These are phyloP conservation scores for Ispidina picta DNA, from an alignment of 2,797 vertebrate genomes.

Conservation along the genomic window DNA sequence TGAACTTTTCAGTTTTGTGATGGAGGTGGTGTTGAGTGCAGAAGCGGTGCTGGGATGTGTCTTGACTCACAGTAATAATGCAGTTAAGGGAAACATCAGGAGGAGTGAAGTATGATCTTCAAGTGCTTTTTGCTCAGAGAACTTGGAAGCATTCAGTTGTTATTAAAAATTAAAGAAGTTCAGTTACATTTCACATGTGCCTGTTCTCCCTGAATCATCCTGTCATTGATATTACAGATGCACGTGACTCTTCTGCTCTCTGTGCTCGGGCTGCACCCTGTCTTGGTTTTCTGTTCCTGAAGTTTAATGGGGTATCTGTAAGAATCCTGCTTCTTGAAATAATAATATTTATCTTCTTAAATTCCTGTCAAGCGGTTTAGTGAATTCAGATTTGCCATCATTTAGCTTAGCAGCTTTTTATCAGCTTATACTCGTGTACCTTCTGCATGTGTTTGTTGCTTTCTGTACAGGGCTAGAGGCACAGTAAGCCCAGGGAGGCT, in stretches of 20 bases:
- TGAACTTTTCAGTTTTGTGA: not conserved
- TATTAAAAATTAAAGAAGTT: not conserved
- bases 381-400: not conserved
- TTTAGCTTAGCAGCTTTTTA: not conserved
- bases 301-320: not conserved
- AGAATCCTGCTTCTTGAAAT: not conserved
- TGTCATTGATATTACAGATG: not conserved
- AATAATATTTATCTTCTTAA: not conserved
- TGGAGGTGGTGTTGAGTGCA: not conserved
- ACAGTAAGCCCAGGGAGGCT: not conserved
- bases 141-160: not conserved
- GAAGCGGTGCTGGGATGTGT: not conserved
- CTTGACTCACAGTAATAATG: not conserved
- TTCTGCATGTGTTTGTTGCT: not conserved
- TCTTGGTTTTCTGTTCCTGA: accelerated
- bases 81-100: not conserved
- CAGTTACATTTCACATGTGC: not conserved
- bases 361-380: not conserved
- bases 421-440: not conserved
- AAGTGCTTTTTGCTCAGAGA: not conserved
- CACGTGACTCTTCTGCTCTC: not conserved
- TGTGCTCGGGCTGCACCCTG: not conserved
- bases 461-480: not conserved
- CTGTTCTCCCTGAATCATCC: not conserved
- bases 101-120: not conserved